These are phyloP conservation scores for Hoplodrina ambigua DNA, from an alignment of 2,888 invertebrate species.

Conservation along the genomic window DNA sequence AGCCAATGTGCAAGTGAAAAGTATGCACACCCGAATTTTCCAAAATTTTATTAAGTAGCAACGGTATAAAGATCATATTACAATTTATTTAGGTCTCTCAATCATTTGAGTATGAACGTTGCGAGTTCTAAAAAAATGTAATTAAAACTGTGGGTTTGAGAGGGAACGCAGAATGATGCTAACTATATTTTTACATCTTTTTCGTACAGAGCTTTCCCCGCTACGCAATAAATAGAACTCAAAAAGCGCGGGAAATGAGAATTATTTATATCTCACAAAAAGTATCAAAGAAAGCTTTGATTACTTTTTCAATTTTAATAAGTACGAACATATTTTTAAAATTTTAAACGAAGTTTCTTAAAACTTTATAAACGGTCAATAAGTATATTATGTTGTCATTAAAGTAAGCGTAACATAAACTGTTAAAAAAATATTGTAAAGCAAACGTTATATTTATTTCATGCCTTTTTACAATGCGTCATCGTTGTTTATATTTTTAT, in stretches of 20 bases:
- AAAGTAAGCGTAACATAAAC: background rate
- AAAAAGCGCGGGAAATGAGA: constrained; percentile 27
- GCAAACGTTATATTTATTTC: background rate
- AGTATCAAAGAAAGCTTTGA: background rate
- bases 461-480: constrained; percentile 19
- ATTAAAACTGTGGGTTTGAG: constrained; percentile 33
- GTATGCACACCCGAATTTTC: background rate
- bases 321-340: background rate
- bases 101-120: constrained; percentile 1
- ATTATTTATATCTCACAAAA: background rate
- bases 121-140: constrained; percentile 27
- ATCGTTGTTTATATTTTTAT: constrained; percentile 57
- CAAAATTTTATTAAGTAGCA: background rate
- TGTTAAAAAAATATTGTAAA: background rate
- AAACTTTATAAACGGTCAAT: constrained; percentile 5
- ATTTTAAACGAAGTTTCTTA: constrained; percentile 15
- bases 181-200: constrained; percentile 42
- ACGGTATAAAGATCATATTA: background rate
- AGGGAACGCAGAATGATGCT: constrained; percentile 11
- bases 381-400: background rate
- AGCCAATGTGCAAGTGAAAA: background rate
- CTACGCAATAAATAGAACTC: constrained; percentile 26
- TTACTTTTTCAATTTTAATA: background rate
- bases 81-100: background rate
- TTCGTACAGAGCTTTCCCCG: constrained; percentile 32